A percentile compares a stretch with the other conserved stretches of the same genome.
phyloP scores from a whole-genome alignment of 2,888 invertebrate species.

The Pegoplata infirma region DNA sequence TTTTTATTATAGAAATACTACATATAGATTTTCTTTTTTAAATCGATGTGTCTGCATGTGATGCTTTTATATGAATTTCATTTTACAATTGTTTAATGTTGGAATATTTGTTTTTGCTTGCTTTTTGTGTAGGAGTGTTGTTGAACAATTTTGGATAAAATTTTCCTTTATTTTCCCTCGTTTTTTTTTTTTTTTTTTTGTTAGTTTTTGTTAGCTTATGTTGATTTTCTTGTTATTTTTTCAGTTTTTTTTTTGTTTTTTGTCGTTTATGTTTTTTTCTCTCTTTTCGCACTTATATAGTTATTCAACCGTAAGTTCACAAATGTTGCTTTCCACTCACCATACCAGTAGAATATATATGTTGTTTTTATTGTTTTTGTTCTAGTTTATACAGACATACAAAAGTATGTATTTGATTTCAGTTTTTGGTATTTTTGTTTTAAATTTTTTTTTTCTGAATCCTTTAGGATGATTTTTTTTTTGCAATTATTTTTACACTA shows the following conservation, averaged over 20 bases:
- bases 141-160: slow-evolving; percentile 35
- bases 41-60: slow-evolving; percentile 49
- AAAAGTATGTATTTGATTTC: slow-evolving; percentile 24
- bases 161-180: slow-evolving; percentile 21
- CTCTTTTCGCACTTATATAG: slow-evolving; percentile 63
- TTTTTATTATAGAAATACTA: not conserved
- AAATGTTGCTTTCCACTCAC: slow-evolving; percentile 56
- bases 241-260: slow-evolving; percentile 25
- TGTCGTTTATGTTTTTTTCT: slow-evolving; percentile 28
- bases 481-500: slow-evolving; percentile 56
- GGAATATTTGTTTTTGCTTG: slow-evolving; percentile 17
- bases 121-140: slow-evolving; percentile 30
- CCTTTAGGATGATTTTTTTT: slow-evolving; percentile 15
- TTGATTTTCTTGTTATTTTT: slow-evolving; percentile 31
- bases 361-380: slow-evolving; percentile 31
- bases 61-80: slow-evolving; percentile 35
- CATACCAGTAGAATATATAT: slow-evolving; percentile 8
- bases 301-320: slow-evolving; percentile 76
- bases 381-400: slow-evolving; percentile 24
- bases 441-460: slow-evolving; percentile 31
- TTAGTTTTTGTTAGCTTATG: slow-evolving; percentile 49
- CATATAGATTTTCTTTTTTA: not conserved
- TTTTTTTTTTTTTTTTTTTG: too few relatives aligned
- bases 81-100: slow-evolving; percentile 33
- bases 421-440: slow-evolving; percentile 13